phyloP scores from a whole-genome alignment of 2,888 invertebrate genomes.

The Hydropsyche betteni region DNA sequence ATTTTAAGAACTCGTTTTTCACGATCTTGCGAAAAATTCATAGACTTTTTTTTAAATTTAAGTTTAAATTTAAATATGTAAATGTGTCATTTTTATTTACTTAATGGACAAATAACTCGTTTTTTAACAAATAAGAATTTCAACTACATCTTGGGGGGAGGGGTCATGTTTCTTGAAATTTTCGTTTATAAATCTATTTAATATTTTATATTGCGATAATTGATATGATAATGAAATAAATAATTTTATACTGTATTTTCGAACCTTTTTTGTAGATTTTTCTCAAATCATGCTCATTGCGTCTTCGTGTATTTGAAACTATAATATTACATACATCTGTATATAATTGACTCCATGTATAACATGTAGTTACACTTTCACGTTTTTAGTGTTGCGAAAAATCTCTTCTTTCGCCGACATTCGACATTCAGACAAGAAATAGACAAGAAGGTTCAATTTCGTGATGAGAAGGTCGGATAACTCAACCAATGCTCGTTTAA shows the following conservation, averaged over 20 bases:
- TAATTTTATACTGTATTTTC: too few species aligned
- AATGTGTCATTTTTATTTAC: background rate
- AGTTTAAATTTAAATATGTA: too few species aligned
- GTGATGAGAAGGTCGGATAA: background rate
- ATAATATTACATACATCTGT: background rate
- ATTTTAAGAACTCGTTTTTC: too few species aligned
- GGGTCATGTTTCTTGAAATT: too few species aligned
- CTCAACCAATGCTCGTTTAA: background rate
- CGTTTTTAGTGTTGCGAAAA: background rate
- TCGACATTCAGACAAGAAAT: background rate
- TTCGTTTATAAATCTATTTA: too few species aligned
- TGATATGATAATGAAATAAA: too few species aligned
- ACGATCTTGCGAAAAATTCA: too few species aligned
- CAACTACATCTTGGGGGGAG: too few species aligned
- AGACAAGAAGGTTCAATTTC: background rate
- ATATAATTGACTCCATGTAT: background rate
- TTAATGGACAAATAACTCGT: background rate
- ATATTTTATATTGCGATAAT: too few species aligned
- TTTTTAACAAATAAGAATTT: too few species aligned
- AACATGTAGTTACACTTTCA: background rate
- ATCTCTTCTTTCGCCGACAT: conserved; percentile 1
- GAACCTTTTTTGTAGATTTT: too few species aligned
- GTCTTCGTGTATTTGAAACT: background rate
- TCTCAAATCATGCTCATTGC: background rate
- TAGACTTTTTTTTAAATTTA: too few species aligned